Percentiles rank a stretch among this genome's conserved stretches.
These are phyloP conservation scores for Peucedramus taeniatus DNA, from an alignment of 2,113 vertebrate species.

Conservation along the genomic window DNA sequence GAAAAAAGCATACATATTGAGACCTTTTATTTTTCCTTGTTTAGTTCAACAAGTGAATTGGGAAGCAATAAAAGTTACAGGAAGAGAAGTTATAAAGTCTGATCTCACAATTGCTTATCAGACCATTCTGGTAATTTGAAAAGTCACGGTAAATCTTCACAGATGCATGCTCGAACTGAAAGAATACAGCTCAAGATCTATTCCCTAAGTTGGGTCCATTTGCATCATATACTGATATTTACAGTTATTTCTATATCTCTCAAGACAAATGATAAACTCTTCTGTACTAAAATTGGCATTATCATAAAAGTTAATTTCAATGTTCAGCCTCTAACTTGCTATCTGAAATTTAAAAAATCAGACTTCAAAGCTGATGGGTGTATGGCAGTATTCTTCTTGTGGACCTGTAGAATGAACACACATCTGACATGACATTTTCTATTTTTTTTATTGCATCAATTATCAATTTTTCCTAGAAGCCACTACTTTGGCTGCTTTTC, in stretches of 20 bases:
- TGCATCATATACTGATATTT: conserved; percentile 15
- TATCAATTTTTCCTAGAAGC: conserved; percentile 49
- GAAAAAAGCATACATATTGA: neutral
- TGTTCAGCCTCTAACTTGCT: neutral
- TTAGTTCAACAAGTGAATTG: conserved; percentile 21
- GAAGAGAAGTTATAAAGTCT: conserved; percentile 22
- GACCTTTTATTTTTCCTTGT: neutral
- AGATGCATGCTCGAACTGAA: conserved; percentile 47
- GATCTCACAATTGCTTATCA: conserved; percentile 48
- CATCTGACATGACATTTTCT: neutral
- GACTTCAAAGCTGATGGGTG: conserved; percentile 51
- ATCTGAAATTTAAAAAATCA: conserved; percentile 49
- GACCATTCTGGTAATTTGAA: conserved; percentile 26
- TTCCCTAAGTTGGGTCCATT: conserved; percentile 54
- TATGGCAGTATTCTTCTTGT: conserved; percentile 49
- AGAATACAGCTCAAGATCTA: conserved; percentile 48
- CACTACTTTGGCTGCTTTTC: neutral
- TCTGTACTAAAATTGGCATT: neutral
- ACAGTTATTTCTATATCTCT: neutral
- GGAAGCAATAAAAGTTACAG: conserved; percentile 29
- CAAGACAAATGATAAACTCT: neutral
- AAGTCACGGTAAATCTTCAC: conserved; percentile 46
- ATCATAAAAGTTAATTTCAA: neutral
- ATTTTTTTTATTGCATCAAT: conserved; percentile 43
- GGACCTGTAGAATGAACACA: conserved; percentile 42